A percentile compares a stretch with the other conserved stretches of the same genome.
These are phyloP conservation scores for Pogonocherus hispidulus DNA, from an alignment of 2,888 invertebrate species.

Conservation along the genomic window DNA sequence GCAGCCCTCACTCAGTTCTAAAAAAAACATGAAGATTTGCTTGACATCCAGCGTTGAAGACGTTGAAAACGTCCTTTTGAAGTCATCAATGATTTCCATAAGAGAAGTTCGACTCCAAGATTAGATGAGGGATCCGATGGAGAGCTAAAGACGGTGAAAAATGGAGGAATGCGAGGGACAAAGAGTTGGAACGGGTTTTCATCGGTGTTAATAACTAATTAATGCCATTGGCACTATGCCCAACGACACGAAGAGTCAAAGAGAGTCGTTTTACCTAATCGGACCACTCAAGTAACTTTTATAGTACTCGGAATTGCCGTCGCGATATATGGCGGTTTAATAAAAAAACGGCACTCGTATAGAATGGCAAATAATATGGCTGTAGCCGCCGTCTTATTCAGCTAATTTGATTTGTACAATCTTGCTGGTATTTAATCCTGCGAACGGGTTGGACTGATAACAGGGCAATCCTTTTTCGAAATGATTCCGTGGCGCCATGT, in stretches of 20 bases:
- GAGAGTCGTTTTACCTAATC: constrained; percentile 36
- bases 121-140: neutral
- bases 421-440: constrained; percentile 62
- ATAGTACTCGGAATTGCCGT: constrained; percentile 35
- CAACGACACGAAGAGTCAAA: constrained; percentile 34
- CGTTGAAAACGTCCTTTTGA: too few species aligned
- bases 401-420: constrained; percentile 65
- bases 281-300: constrained; percentile 40
- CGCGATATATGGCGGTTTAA: constrained; percentile 17
- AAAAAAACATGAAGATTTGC: too few species aligned
- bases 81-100: too few species aligned
- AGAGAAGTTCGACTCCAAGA: neutral
- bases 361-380: constrained; percentile 46
- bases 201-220: constrained; percentile 48
- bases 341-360: constrained; percentile 29
- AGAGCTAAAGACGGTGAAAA: neutral
- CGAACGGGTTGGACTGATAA: constrained; percentile 64
- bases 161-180: neutral
- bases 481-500: neutral
- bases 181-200: constrained; percentile 30
- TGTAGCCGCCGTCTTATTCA: constrained; percentile 56
- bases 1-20: too few species aligned
- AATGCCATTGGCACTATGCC: constrained; percentile 41
- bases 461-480: constrained; percentile 36
- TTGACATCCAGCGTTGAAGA: too few species aligned